phyloP scores from a whole-genome alignment of 2,113 vertebrate species.

The Gopherus flavomarginatus region DNA sequence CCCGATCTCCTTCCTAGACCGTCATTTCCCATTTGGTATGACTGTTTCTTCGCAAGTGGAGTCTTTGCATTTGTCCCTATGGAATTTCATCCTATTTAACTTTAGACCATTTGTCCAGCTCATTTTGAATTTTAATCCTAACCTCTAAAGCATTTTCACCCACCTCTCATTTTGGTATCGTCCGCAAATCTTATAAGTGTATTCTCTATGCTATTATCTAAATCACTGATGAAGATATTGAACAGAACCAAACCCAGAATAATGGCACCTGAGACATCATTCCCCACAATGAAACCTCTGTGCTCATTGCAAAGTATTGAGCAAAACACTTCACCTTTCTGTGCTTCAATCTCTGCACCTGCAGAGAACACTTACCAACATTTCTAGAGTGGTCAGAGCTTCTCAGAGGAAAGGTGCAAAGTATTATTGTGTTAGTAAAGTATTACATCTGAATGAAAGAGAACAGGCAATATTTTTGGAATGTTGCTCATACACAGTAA shows the following conservation, averaged over 20 bases:
- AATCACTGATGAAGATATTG: rapidly evolving
- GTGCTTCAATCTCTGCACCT: neutral
- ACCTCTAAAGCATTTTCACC: no score
- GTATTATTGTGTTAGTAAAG: rapidly evolving
- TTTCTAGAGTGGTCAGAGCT: neutral
- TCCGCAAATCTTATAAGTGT: no score
- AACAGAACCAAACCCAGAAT: rapidly evolving
- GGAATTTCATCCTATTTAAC: no score
- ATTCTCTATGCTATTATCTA: no score
- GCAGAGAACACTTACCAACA: neutral
- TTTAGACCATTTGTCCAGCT: no score
- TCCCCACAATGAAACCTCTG: neutral
- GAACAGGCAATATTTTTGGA: neutral
- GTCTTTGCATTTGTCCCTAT: no score
- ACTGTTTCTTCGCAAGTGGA: no score
- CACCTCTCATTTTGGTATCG: no score
- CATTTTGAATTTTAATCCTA: no score
- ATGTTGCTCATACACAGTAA: rapidly evolving
- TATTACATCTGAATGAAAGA: neutral
- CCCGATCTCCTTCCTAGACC: no score
- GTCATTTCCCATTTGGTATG: no score
- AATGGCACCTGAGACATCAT: rapidly evolving
- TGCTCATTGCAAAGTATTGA: neutral
- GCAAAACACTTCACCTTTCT: neutral
- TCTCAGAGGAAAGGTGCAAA: neutral